phyloP scores from a whole-genome alignment of 2,113 vertebrate species.

The Channa argus region DNA sequence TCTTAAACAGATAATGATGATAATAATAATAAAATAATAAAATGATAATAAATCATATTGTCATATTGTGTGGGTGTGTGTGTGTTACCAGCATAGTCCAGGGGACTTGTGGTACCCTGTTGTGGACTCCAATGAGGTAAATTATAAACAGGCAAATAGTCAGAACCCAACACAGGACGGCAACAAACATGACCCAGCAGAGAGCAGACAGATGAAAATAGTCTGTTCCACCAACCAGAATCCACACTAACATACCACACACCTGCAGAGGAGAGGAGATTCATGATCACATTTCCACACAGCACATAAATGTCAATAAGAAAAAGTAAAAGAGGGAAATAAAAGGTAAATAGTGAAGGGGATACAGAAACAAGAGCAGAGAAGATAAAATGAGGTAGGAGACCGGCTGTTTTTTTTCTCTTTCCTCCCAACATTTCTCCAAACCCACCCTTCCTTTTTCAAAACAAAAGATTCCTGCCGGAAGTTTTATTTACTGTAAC shows the following conservation, averaged over 20 bases:
- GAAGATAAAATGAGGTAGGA: not conserved
- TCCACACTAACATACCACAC: slow-evolving; percentile 93
- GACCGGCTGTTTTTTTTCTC: not conserved
- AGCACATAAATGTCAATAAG: too few species aligned
- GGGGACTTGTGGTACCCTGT: slow-evolving; percentile 88
- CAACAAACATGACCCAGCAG: slow-evolving; percentile 94
- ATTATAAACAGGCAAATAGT: slow-evolving; percentile 90
- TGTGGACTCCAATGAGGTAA: slow-evolving; percentile 89
- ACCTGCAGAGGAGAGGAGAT: slow-evolving; percentile 78
- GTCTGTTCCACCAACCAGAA: slow-evolving; percentile 91
- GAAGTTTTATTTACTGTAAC: slow-evolving; percentile 47
- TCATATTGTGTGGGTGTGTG: not conserved
- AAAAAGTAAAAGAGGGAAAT: not conserved
- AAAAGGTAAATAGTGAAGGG: not conserved
- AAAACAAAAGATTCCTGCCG: slow-evolving; percentile 50
- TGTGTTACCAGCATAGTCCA: slow-evolving; percentile 91
- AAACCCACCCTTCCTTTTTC: slow-evolving; percentile 64
- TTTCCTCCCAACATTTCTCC: slow-evolving; percentile 33
- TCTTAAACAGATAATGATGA: too few species aligned
- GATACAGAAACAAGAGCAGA: not conserved
- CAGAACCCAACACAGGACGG: slow-evolving; percentile 91
- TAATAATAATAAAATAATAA: too few species aligned
- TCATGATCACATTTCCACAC: too few species aligned
- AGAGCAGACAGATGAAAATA: slow-evolving; percentile 89
- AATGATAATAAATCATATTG: too few species aligned